Conservation (phyloP, 2,113 vertebrate species). For the Cynocephalus volans region DNA sequence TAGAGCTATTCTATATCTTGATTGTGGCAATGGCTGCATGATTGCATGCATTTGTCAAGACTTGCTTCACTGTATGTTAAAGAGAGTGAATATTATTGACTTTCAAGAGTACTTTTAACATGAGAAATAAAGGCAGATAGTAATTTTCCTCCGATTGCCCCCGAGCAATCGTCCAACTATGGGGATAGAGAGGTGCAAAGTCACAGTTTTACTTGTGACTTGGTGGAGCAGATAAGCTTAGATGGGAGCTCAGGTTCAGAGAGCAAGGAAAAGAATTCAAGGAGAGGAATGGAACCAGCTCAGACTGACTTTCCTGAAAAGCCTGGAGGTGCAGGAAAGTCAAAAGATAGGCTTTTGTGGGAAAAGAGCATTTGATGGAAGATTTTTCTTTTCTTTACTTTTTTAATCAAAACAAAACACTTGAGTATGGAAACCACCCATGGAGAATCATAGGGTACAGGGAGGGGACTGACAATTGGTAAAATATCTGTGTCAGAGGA, state of each 20-base stretch:
- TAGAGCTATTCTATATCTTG: background rate
- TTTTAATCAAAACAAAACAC: conserved; percentile 95
- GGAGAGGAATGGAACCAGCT: background rate
- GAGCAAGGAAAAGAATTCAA: background rate
- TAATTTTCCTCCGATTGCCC: background rate
- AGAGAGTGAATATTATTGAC: background rate
- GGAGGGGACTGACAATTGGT: conserved; percentile 91
- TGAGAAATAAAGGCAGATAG: background rate
- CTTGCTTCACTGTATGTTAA: background rate
- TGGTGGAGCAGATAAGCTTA: background rate
- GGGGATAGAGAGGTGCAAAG: background rate
- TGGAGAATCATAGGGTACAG: conserved; percentile 89
- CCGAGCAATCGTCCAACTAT: background rate
- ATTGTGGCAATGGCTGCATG: background rate
- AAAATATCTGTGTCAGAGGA: conserved; percentile 95
- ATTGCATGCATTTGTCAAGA: conserved; percentile 7
- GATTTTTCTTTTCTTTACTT: too few species aligned
- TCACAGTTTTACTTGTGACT: conserved; percentile 13
- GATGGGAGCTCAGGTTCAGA: background rate
- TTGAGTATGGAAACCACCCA: conserved; percentile 96
- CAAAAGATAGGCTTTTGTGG: background rate
- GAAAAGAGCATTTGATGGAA: background rate
- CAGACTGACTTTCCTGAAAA: background rate
- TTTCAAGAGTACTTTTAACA: conserved; percentile 45
- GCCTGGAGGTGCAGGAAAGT: background rate